phyloP scores from a whole-genome alignment of 2,113 vertebrate genomes.

The Chunga burmeisteri region DNA sequence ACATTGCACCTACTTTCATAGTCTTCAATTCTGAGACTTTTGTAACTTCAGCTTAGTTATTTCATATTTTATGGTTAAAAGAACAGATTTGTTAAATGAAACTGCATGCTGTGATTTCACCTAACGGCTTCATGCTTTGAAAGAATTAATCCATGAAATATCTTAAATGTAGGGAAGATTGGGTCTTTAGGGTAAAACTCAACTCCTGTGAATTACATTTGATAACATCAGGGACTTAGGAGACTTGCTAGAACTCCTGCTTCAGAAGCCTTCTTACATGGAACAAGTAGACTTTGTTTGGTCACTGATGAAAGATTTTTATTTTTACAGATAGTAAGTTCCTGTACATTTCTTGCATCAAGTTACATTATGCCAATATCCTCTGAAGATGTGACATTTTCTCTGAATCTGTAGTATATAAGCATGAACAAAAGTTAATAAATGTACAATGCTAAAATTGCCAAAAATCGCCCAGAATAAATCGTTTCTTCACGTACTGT shows the following conservation, averaged over 20 bases:
- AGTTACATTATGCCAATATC: not conserved
- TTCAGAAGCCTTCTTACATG: not conserved
- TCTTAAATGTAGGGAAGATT: not conserved
- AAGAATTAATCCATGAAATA: conserved; percentile 25
- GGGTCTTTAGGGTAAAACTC: not conserved
- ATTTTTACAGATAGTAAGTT: not conserved
- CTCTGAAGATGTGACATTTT: not conserved
- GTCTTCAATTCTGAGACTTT: not conserved
- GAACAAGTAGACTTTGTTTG: not conserved
- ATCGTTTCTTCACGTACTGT: not conserved
- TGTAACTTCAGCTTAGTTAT: not conserved
- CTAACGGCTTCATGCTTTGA: not conserved
- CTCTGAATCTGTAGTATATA: not conserved
- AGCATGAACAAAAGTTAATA: not conserved
- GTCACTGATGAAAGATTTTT: not conserved
- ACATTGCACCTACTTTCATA: not conserved
- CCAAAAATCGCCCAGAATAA: not conserved
- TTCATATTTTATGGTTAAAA: not conserved
- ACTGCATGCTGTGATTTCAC: not conserved
- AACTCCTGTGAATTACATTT: not conserved
- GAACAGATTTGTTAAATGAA: conserved; percentile 2
- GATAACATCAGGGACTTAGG: not conserved
- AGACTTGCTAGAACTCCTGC: not conserved
- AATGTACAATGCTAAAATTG: not conserved
- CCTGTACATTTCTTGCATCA: not conserved